Conservation (phyloP, 2,113 vertebrate genomes). For the Periophthalmodon schlosseri region DNA sequence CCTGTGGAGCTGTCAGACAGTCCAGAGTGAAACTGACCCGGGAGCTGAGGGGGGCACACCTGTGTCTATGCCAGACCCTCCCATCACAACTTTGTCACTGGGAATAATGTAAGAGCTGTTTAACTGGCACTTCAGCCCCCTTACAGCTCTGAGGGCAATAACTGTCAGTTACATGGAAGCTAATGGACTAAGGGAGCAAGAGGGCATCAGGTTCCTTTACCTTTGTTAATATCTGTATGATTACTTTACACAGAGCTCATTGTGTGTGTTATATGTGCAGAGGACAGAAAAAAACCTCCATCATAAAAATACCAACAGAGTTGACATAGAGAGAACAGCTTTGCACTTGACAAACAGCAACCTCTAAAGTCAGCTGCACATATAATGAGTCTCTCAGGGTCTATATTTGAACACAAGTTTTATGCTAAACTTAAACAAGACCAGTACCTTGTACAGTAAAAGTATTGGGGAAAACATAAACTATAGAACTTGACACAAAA, state of each 20-base stretch:
- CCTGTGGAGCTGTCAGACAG: slow-evolving; percentile 57
- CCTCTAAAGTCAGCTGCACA: slow-evolving; percentile 73
- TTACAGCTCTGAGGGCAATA: slow-evolving; percentile 47
- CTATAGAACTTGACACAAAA: slow-evolving; percentile 3
- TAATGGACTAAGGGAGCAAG: slow-evolving; percentile 33
- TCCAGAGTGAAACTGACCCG: slow-evolving; percentile 60
- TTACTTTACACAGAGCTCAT: slow-evolving; percentile 24
- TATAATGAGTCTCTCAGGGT: not conserved
- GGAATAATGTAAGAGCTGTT: slow-evolving; percentile 59
- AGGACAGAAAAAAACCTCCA: not conserved
- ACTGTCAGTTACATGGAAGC: slow-evolving; percentile 42
- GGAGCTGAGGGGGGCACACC: slow-evolving; percentile 61
- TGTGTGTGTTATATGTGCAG: slow-evolving; percentile 51
- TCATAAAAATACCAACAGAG: not conserved
- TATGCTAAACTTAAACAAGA: slow-evolving; percentile 25
- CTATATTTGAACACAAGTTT: not conserved
- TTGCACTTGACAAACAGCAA: slow-evolving; percentile 74
- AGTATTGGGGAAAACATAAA: slow-evolving; percentile 10
- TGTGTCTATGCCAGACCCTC: slow-evolving; percentile 58
- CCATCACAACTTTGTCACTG: slow-evolving; percentile 49
- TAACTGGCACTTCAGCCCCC: slow-evolving; percentile 60
- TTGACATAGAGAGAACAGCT: slow-evolving; percentile 43
- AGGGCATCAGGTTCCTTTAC: slow-evolving; percentile 19
- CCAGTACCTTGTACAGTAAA: slow-evolving; percentile 26
- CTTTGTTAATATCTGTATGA: slow-evolving; percentile 1